These are phyloP conservation scores for Cuculus canorus DNA, from an alignment of 2,797 vertebrate species.

Conservation along the genomic window DNA sequence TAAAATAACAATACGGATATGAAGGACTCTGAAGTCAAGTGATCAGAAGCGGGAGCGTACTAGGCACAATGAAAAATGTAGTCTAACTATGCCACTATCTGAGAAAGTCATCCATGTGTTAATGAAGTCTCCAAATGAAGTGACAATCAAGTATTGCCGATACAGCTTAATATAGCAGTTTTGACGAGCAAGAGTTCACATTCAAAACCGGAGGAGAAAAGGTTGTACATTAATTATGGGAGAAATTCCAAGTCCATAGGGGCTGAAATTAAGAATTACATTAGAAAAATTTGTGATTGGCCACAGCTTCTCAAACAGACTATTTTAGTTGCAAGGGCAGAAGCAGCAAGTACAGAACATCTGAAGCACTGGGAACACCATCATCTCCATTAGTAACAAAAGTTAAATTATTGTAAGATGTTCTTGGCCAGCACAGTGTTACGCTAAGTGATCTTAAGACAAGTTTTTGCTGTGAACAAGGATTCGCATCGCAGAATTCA, in stretches of 20 bases:
- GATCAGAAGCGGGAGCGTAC: background rate
- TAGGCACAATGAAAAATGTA: background rate
- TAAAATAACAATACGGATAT: background rate
- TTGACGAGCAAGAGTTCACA: background rate
- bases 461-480: background rate
- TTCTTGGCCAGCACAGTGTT: background rate
- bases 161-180: background rate
- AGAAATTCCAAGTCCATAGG: background rate
- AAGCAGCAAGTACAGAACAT: background rate
- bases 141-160: background rate
- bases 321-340: background rate
- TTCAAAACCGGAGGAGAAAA: background rate
- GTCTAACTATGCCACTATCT: background rate
- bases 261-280: background rate
- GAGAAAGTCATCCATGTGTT: background rate
- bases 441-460: background rate
- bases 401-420: constrained; percentile 2
- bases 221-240: background rate
- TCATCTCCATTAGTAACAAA: background rate
- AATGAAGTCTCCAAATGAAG: background rate
- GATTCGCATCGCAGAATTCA: background rate
- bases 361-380: background rate
- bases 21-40: constrained; percentile 30
- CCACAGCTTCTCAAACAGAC: background rate
- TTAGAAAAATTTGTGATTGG: background rate